Conservation (phyloP, 2,113 vertebrate genomes). For the Phrynosoma blainvillii region DNA sequence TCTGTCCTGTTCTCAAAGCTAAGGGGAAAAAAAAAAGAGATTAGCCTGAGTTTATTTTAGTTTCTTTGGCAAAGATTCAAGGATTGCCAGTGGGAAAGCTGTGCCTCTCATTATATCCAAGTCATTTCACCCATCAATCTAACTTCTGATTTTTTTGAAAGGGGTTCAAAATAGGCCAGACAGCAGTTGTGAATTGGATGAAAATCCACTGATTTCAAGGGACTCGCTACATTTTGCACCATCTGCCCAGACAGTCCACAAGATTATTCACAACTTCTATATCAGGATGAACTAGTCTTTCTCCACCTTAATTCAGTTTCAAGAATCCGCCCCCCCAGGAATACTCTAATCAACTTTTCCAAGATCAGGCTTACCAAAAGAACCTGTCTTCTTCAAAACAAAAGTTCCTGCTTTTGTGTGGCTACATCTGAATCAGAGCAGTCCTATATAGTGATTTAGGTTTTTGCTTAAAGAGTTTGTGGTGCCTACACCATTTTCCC, state of each 20-base stretch:
- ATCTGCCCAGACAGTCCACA: not conserved
- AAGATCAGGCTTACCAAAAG: not conserved
- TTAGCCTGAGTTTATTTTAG: not conserved
- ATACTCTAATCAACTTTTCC: not conserved
- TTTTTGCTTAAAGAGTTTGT: not conserved
- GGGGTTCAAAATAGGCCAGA: constrained; percentile 15
- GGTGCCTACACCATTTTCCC: not conserved
- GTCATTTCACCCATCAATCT: constrained; percentile 18
- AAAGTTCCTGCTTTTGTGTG: not conserved
- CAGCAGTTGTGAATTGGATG: not conserved
- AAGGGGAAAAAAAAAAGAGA: constrained; percentile 1
- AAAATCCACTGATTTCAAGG: not conserved
- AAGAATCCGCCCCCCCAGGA: not conserved
- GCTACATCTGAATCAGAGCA: not conserved
- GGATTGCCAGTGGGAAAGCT: not conserved
- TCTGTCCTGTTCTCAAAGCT: not conserved
- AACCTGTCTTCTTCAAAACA: not conserved
- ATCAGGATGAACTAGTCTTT: not conserved
- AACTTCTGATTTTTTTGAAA: not conserved
- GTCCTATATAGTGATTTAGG: not conserved
- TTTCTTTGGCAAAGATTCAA: constrained; percentile 19
- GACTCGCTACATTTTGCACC: not conserved
- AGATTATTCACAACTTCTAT: not conserved
- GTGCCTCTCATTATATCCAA: not conserved
- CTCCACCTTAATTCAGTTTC: not conserved